Evolutionary conservation across 2,797 vertebrate species (phyloP), one percentile per base, ranked within the genome.

Genomic region (Hypotaenidia philippensis): DNA sequence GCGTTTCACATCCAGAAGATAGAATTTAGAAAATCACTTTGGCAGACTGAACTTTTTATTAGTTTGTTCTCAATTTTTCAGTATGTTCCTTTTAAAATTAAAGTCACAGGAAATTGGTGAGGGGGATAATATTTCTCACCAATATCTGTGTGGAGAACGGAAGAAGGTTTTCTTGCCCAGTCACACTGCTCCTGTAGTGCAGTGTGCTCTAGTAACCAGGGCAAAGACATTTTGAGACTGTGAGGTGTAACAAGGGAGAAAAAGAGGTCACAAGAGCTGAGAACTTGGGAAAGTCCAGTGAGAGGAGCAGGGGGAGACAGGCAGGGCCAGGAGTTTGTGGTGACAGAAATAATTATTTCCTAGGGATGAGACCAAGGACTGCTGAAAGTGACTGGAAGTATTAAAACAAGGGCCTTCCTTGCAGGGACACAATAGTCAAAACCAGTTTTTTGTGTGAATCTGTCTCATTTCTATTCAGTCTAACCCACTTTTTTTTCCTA

Each of bases 311-410:
- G 15, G 8, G 15, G 3, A 79, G 26, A 29, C 14, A 69, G 38
- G 31, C 3, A 55, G 9, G n/a, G 6, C 3, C 38, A 77, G 23
- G 7, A 11, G 20, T 86, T 77, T 0, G 0, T 44, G 7, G 31
- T 41, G n/a, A 47, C 29, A 70, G 40, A 76, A 87, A 38, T 6
- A 74, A 85, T 34, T 17, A 69, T 41, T 72, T 90, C 15, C 36
- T 80, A 72, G 7, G 25, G 9, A 40, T 44, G 22, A 86, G 6
- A 61, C 5, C 5, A 80, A n/a, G 32, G 12, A 9, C 31, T 53
- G 23, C 11, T 72, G 32, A 63, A 87, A 50, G 18, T 38, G 15
- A 25, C 4, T 56, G 40, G n/a, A 86, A 68, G 15, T 34, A 41
- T 6, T 29, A 34, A 41, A 89, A 57, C 0, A 0, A 72, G 29